phyloP scores from a whole-genome alignment of 2,113 vertebrate genomes.

The Crotalus helleri region DNA sequence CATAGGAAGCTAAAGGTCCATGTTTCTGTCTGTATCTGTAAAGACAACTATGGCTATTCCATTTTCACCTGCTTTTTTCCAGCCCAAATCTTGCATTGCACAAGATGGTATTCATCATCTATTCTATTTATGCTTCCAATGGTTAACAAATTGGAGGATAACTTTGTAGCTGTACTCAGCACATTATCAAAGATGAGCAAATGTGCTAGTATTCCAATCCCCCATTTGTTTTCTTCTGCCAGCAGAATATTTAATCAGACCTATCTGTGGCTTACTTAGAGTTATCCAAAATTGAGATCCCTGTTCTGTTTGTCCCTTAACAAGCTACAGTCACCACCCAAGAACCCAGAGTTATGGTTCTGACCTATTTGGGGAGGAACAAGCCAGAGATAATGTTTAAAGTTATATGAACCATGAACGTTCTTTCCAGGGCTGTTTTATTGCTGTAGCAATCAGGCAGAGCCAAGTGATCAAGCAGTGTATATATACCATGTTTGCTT shows the following conservation, averaged over 20 bases:
- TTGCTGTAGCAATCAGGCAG: neutral
- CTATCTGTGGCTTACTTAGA: neutral
- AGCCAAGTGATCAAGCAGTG: neutral
- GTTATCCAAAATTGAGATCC: neutral
- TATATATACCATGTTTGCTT: neutral
- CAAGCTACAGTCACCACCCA: neutral
- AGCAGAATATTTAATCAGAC: neutral
- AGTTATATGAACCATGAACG: neutral
- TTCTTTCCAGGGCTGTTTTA: neutral
- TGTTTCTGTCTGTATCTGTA: neutral
- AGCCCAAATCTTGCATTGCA: neutral
- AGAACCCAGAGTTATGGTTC: neutral
- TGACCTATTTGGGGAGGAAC: neutral
- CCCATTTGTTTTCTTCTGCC: neutral
- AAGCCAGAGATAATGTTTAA: neutral
- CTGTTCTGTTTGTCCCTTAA: neutral
- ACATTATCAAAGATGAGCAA: neutral
- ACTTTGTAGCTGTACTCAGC: neutral
- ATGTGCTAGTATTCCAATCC: neutral
- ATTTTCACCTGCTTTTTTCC: neutral
- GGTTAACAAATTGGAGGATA: neutral
- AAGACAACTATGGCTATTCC: neutral
- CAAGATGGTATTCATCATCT: neutral
- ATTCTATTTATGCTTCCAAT: neutral
- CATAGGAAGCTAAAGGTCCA: neutral